A percentile compares a stretch with the other conserved stretches of the same genome.
Conservation (phyloP, 2,113 vertebrate species). For the Ondatra zibethicus region DNA sequence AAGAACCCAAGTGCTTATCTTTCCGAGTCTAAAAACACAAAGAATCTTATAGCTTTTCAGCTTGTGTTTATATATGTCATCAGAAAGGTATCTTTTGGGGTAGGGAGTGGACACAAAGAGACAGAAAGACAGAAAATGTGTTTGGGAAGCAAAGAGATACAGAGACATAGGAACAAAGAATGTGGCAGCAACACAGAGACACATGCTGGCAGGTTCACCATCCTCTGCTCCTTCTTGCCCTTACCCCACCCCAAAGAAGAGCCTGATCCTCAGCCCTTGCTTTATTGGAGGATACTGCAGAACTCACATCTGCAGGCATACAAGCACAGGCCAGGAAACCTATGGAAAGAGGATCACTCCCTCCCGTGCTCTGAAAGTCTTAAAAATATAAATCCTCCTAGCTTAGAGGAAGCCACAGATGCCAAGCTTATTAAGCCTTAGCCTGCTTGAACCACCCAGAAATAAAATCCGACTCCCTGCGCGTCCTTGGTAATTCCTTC, state of each 20-base stretch:
- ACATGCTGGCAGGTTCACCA: neutral
- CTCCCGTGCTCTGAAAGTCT: neutral
- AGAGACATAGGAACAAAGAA: neutral
- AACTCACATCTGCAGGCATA: neutral
- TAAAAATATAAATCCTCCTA: neutral
- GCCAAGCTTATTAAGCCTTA: conserved; percentile 19
- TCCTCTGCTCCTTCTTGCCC: neutral
- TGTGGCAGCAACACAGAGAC: neutral
- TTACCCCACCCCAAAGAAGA: neutral
- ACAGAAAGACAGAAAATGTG: too few relatives aligned
- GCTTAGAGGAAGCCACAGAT: neutral
- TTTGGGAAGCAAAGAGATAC: neutral
- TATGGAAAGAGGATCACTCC: neutral
- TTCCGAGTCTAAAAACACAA: neutral
- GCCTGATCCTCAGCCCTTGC: too few relatives aligned
- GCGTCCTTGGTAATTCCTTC: neutral
- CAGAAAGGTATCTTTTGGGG: rapidly evolving
- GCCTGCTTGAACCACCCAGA: neutral
- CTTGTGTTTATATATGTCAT: neutral
- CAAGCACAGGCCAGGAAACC: neutral
- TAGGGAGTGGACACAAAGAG: rapidly evolving
- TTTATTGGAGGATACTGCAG: neutral
- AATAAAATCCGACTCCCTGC: neutral
- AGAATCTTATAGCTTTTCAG: neutral
- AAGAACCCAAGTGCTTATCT: neutral